Evolutionary conservation across 1,140 invertebrate genomes (phyloP), one percentile per base, ranked within the genome.

Genomic region (Apolygus lucorum): DNA sequence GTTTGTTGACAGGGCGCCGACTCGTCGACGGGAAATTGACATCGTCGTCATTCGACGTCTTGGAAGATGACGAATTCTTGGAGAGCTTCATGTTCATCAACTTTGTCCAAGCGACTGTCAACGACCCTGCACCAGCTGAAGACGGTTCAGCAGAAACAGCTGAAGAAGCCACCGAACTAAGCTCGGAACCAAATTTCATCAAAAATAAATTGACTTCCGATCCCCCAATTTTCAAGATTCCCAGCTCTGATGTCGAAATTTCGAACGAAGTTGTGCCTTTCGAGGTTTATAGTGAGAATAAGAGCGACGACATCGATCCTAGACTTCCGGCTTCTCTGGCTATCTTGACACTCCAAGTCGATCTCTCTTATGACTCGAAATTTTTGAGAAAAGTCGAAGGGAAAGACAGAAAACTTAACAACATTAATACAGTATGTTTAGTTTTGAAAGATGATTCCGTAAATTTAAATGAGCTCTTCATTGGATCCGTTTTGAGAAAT

Each of bases 301-400:
- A 4, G 54, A 24, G 2, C 54, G 54, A 59, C 4, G 8, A 13
- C 4, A 17, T 49, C 34, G 54, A 59, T 59, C 54, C 54, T 14
- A 13, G 54, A 59, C 11, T 59, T 17, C 54, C 54, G 22, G 54
- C 2, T 11, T 11, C 8, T 59, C 4, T 59, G 22, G 11, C 11
- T 4, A 59, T 59, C 22, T 13, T 59, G 13, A 59, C 54, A 21
- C 4, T 59, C 4, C 54, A 59, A 59, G 8, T 59, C 4, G 54
- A 59, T 11, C 22, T 59, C 22, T 21, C 54, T 59, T 59, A 59
- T 21, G 54, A 59, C 22, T 59, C 54, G 4, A 17, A 13, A 17
- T 59, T 59, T 59, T 59, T 59, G 54, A 59, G 54, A 59, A 59
- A 59, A 59, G 54, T 59, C 4, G 54, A 59, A 59, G 22, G 22